Evolutionary conservation across 2,888 invertebrate genomes (phyloP).

Genomic region (Parnassius orleans): DNA sequence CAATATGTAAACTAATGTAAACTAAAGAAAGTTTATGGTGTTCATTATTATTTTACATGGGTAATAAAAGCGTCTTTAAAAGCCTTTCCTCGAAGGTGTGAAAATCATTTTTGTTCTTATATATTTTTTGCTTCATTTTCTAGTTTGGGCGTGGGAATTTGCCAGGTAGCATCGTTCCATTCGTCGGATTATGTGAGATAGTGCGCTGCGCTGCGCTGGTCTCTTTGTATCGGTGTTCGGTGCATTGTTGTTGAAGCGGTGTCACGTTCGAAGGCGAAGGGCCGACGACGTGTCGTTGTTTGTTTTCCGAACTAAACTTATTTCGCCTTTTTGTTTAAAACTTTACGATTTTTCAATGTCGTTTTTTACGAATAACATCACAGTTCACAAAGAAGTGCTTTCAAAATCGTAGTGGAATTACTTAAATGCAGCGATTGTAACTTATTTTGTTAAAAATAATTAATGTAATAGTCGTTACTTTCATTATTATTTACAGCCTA

Average conservation of each 20-base stretch:
- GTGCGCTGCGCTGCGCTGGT: slow-evolving; percentile 5
- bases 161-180: slow-evolving; percentile 49
- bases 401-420: too few relatives aligned
- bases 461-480: too few relatives aligned
- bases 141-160: slow-evolving; percentile 67
- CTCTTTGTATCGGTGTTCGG: slow-evolving; percentile 23
- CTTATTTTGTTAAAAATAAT: too few relatives aligned
- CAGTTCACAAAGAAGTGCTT: too few relatives aligned
- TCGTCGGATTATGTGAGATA: slow-evolving; percentile 43
- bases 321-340: slow-evolving; percentile 26
- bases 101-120: slow-evolving; percentile 74
- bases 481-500: too few relatives aligned
- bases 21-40: slow-evolving; percentile 57
- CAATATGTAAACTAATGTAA: slow-evolving; percentile 34
- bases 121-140: slow-evolving; percentile 44
- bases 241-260: slow-evolving; percentile 23
- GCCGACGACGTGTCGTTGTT: slow-evolving; percentile 34
- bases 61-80: slow-evolving; percentile 63
- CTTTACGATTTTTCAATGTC: too few relatives aligned
- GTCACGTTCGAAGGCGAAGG: slow-evolving; percentile 32
- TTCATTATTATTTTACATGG: slow-evolving; percentile 73
- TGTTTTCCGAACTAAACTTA: slow-evolving; percentile 30
- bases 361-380: too few relatives aligned
- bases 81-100: slow-evolving; percentile 76
- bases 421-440: too few relatives aligned